Evolutionary conservation across 2,888 invertebrate genomes (phyloP), one percentile per base, ranked within the genome.

Genomic region (Drosophila demipolita): DNA sequence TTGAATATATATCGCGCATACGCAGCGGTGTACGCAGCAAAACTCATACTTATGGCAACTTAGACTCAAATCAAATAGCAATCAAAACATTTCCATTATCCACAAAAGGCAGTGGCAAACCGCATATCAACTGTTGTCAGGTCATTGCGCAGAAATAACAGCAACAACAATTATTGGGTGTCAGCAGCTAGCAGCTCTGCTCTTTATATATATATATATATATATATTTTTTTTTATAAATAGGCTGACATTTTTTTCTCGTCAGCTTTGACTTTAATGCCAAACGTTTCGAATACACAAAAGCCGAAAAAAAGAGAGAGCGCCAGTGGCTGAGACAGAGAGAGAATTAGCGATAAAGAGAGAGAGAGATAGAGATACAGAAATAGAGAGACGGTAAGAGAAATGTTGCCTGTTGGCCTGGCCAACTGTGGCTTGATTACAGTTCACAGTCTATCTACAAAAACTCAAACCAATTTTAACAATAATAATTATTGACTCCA

Each of bases 31-130:
- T 80, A 60, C 63, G 48, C 45, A 15, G 20, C 33, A 33, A 26
- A 15, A 32, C 76, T 45, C 57, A 49, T 49, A 60, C 58, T 29
- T 55, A 65, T 69, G 53, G 58, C 63, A 78, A 72, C 78, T 78
- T 70, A 75, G 78, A 82, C 84, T 82, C 85, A 80, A 89, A 84
- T 87, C 84, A 87, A 89, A 87, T 87, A 84, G 87, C 87, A 85
- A 83, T 90, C 90, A 88, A 90, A 85, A 90, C 76, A 82, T 90
- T 90, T 90, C 82, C 90, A 85, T 85, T 90, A 75, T 90, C 76
- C 83, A 82, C 69, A 81, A 45, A 45, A 77, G 72, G 72, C 78
- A 73, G 53, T 48, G 61, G 53, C 68, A 66, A 89, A 88, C 88
- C 84, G 83, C 88, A 88, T 83, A 82, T 81, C 85, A 81, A 84